Evolutionary conservation across 2,797 vertebrate species (phyloP), one percentile per base, ranked within the genome.

Genomic region (Tokudaia tokunoshimensis): DNA sequence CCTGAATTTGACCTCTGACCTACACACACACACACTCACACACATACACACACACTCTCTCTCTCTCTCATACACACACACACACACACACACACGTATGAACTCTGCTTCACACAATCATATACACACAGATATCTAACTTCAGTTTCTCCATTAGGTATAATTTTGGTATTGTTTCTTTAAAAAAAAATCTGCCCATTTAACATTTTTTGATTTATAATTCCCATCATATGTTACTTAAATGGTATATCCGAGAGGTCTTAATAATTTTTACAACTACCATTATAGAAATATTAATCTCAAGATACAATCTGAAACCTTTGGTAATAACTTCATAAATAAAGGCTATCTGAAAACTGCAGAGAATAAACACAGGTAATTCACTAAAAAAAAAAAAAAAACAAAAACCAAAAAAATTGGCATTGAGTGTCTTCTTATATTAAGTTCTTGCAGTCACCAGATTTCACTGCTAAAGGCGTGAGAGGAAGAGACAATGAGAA

Each of bases 401-500:
- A n/a, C n/a, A n/a, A n/a, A n/a, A n/a, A n/a, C n/a, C n/a, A n/a
- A n/a, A n/a, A 50, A 50, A 19, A n/a, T 15, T 67, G 61, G 9
- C n/a, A 89, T 75, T 91, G 52, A 59, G 6, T 79, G 26, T 61
- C 92, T 91, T 95, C 86, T 94, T 92, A 24, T n/a, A 81, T 92
- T 87, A 91, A 82, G 89, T 96, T 95, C 91, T 92, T 19, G 5
- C 31, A 72, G 91, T 96, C 89, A 92, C 50, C 26, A 79, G 85
- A 90, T 47, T 87, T 96, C 84, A 34, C 10, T 76, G 63, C 44
- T 94, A 20, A 94, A 93, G 95, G 93, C 94, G 86, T 61, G 95
- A 83, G 90, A 17, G 93, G 94, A 92, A 81, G 82, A 95, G 72
- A 93, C 89, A 75, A 96, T 95, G 91, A 94, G 83, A 76, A 79